Conservation (phyloP, 2,797 vertebrate species). For the Cynodonichthys magdalenae region DNA sequence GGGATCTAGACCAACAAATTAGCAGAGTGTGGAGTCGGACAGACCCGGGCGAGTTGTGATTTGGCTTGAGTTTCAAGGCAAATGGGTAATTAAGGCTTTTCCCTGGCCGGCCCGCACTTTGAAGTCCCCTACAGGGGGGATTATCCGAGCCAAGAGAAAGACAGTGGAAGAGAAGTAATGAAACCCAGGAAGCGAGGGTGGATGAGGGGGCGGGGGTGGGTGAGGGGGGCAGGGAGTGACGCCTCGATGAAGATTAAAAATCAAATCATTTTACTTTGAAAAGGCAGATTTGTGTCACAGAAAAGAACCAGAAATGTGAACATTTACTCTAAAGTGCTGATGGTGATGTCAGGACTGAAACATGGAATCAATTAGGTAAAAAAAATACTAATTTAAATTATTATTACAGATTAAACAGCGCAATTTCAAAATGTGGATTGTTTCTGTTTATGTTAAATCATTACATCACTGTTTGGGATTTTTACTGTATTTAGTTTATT, state of each 20-base stretch:
- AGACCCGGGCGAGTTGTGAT: slow-evolving; percentile 71
- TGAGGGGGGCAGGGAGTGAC: slow-evolving; percentile 29
- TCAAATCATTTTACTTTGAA: slow-evolving; percentile 35
- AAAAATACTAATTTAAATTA: not conserved
- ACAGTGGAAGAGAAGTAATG: slow-evolving; percentile 66
- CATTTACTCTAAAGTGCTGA: not conserved
- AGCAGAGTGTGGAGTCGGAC: slow-evolving; percentile 63
- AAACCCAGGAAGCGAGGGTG: slow-evolving; percentile 48
- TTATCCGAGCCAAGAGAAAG: slow-evolving; percentile 76
- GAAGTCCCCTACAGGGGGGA: slow-evolving; percentile 81
- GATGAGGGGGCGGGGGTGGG: slow-evolving; percentile 21
- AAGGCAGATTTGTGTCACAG: slow-evolving; percentile 13
- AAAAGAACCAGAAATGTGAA: not conserved
- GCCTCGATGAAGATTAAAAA: slow-evolving; percentile 43
- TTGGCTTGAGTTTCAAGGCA: slow-evolving; percentile 82
- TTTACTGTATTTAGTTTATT: too few species aligned
- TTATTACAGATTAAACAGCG: not conserved
- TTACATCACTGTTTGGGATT: too few species aligned
- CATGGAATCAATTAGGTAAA: not conserved
- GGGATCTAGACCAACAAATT: slow-evolving; percentile 60
- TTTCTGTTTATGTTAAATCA: not conserved
- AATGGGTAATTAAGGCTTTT: slow-evolving; percentile 82
- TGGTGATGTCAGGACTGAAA: not conserved
- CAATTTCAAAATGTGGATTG: not conserved
- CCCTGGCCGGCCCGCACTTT: slow-evolving; percentile 79